phyloP scores from a whole-genome alignment of 2,888 invertebrate species.

The Polydrusus cervinus region DNA sequence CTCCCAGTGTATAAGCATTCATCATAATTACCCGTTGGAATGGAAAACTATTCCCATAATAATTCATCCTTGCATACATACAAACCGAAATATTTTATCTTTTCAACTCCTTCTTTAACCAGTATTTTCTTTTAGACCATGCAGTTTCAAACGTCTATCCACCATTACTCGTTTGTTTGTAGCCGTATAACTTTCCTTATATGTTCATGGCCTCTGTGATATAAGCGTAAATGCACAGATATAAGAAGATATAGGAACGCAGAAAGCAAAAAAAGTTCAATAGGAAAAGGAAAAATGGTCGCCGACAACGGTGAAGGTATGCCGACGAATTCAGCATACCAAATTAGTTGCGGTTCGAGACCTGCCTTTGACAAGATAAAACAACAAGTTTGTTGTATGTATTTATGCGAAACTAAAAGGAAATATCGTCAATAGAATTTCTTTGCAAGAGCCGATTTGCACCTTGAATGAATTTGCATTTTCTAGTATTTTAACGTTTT shows the following conservation, averaged over 20 bases:
- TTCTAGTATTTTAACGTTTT: background rate
- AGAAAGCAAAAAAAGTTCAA: conserved; percentile 39
- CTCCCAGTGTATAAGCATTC: too few relatives aligned
- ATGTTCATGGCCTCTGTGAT: conserved; percentile 27
- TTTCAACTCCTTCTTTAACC: conserved; percentile 20
- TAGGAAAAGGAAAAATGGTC: conserved; percentile 44
- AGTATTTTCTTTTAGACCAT: conserved; percentile 28
- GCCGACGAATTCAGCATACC: conserved; percentile 46
- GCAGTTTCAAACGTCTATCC: background rate
- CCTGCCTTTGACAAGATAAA: conserved; percentile 43
- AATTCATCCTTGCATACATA: conserved; percentile 2
- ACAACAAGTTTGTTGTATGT: conserved; percentile 38
- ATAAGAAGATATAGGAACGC: conserved; percentile 21
- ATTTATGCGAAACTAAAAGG: conserved; percentile 41
- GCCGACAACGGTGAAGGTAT: conserved; percentile 30
- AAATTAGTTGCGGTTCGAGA: conserved; percentile 43
- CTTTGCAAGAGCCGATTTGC: conserved; percentile 22
- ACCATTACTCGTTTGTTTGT: conserved; percentile 3
- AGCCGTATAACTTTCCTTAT: conserved; percentile 36
- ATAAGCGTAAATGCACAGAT: conserved; percentile 9
- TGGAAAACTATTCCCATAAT: background rate
- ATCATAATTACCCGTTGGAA: too few relatives aligned
- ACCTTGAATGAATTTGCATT: background rate
- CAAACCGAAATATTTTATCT: conserved; percentile 37
- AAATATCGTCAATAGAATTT: conserved; percentile 43